phyloP scores from a whole-genome alignment of 2,113 vertebrate species.

The Oncorhynchus clarkii region DNA sequence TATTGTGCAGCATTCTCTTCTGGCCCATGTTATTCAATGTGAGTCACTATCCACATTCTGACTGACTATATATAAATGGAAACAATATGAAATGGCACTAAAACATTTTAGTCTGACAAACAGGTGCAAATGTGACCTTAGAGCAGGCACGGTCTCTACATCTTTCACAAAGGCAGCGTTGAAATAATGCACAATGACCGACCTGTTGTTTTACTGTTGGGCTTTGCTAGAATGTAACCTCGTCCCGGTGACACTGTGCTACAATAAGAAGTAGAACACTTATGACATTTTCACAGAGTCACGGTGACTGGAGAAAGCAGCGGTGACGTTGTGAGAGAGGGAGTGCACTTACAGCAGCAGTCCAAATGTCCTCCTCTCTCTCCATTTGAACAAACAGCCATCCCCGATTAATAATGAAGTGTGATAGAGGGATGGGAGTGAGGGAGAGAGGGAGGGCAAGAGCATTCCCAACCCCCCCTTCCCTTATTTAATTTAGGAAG shows the following conservation, averaged over 20 bases:
- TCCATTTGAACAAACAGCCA: constrained; percentile 45
- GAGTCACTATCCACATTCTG: too few relatives aligned
- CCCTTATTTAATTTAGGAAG: not conserved
- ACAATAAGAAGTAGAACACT: not conserved
- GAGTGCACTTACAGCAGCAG: constrained; percentile 41
- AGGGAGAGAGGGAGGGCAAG: not conserved
- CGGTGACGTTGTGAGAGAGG: constrained; percentile 24
- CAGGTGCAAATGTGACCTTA: constrained; percentile 6
- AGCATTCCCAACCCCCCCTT: not conserved
- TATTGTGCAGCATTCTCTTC: not conserved
- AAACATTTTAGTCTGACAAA: too few relatives aligned
- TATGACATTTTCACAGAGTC: constrained; percentile 17
- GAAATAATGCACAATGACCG: too few relatives aligned
- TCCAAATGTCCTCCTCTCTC: constrained; percentile 53
- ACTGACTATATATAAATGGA: not conserved
- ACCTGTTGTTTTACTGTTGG: too few relatives aligned
- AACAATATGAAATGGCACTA: not conserved
- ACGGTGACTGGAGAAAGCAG: constrained; percentile 18
- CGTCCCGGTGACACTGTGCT: not conserved
- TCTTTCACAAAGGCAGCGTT: not conserved
- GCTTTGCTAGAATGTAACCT: not conserved
- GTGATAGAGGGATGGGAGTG: not conserved
- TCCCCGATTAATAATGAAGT: constrained; percentile 55
- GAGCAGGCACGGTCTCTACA: too few relatives aligned
- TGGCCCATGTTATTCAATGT: not conserved